phyloP scores from a whole-genome alignment of 1,140 invertebrate genomes.

The Zaprionus nigranus region DNA sequence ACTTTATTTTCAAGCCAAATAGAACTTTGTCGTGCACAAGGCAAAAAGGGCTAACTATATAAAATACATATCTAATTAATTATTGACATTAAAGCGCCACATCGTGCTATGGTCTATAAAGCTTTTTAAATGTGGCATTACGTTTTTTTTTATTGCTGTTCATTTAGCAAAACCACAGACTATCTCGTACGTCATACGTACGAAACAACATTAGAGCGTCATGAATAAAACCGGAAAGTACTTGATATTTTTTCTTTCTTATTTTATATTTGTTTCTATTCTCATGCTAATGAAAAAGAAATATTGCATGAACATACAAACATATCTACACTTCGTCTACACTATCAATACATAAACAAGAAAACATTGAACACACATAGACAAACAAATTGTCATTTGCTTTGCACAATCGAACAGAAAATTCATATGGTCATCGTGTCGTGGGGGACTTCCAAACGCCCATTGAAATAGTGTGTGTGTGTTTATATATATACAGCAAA shows the following conservation, averaged over 20 bases:
- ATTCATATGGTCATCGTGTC: conserved; percentile 36
- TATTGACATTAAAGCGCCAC: background rate
- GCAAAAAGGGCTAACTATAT: conserved; percentile 20
- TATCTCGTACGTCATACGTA: conserved; percentile 26
- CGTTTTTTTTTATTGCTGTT: conserved; percentile 8
- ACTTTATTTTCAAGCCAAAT: conserved; percentile 43
- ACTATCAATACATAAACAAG: conserved; percentile 32
- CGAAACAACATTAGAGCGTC: conserved; percentile 16
- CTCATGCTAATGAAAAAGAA: conserved; percentile 13
- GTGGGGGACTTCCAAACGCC: conserved; percentile 23
- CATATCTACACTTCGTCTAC: conserved; percentile 20
- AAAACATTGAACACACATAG: background rate
- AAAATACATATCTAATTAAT: conserved; percentile 22
- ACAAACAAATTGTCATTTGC: conserved; percentile 24
- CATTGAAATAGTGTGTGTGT: conserved; percentile 1
- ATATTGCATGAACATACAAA: conserved; percentile 32
- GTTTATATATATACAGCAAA: too few relatives aligned
- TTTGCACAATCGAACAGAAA: conserved; percentile 12
- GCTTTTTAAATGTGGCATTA: background rate
- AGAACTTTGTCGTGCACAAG: conserved; percentile 35
- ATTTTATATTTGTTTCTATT: conserved; percentile 1
- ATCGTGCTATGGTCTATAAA: conserved; percentile 14
- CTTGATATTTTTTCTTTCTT: conserved; percentile 38
- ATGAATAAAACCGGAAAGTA: conserved; percentile 54
- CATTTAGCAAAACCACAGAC: conserved; percentile 39